Evolutionary conservation across 2,113 vertebrate species (phyloP).

Genomic region (Castor canadensis): DNA sequence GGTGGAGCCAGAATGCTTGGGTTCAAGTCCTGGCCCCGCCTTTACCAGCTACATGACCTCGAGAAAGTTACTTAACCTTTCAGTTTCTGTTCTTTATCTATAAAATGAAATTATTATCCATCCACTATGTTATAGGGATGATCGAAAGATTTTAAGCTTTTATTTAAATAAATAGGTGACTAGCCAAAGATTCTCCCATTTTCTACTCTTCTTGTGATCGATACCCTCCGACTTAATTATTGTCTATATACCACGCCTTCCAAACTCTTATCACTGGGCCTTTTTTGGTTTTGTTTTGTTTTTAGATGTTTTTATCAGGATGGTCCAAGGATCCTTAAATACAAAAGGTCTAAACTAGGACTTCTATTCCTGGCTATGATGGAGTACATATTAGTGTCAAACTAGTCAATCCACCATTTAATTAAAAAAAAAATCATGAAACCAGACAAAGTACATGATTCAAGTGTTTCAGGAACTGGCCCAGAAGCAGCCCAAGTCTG

Average conservation of each 20-base stretch:
- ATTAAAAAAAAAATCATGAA: not conserved
- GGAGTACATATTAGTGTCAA: not conserved
- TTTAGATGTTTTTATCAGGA: not conserved
- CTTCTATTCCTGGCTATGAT: not conserved
- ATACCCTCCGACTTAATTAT: not conserved
- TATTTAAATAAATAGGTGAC: too few relatives aligned
- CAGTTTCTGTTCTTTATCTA: constrained; percentile 2
- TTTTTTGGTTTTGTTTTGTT: not conserved
- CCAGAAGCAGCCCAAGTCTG: not conserved
- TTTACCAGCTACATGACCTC: not conserved
- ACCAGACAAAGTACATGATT: not conserved
- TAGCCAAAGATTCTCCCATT: not conserved
- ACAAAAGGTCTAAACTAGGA: not conserved
- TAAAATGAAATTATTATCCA: not conserved
- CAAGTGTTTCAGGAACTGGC: not conserved
- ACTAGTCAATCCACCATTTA: not conserved
- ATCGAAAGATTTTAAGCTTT: not conserved
- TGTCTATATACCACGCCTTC: not conserved
- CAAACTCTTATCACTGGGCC: not conserved
- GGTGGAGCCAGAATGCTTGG: not conserved
- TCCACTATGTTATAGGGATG: not conserved
- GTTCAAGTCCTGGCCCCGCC: not conserved
- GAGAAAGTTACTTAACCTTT: not conserved
- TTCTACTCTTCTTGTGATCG: not conserved
- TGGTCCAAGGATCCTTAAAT: not conserved